phyloP scores from a whole-genome alignment of 2,888 invertebrate genomes.

The Cantharis flavilabris region DNA sequence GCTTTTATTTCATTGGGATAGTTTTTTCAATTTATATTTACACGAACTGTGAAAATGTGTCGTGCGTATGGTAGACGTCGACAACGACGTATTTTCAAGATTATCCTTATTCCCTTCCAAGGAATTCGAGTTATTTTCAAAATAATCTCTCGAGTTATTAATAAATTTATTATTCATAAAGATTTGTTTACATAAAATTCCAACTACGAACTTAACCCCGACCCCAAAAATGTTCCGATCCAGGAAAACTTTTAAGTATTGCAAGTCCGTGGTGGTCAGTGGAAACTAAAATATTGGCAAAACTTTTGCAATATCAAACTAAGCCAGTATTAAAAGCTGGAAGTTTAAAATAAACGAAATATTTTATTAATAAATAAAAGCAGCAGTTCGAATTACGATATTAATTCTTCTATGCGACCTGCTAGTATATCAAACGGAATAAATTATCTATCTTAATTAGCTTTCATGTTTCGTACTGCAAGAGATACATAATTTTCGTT shows the following conservation, averaged over 20 bases:
- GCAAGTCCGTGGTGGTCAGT: not conserved
- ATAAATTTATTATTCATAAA: not conserved
- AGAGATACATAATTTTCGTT: conserved; percentile 16
- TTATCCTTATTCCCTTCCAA: not conserved
- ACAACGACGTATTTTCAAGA: not conserved
- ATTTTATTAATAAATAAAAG: not conserved
- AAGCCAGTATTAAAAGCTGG: not conserved
- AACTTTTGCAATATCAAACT: not conserved
- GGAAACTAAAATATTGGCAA: not conserved
- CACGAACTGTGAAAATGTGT: not conserved
- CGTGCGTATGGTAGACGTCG: not conserved
- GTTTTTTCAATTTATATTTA: conserved; percentile 6
- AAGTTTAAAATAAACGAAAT: not conserved
- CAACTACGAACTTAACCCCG: not conserved
- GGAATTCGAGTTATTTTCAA: not conserved
- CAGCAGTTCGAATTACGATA: not conserved
- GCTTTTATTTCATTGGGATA: conserved; percentile 38
- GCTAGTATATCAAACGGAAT: not conserved
- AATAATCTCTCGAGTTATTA: not conserved
- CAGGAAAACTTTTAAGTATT: not conserved
- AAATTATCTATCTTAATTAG: conserved; percentile 12
- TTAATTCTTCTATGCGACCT: not conserved
- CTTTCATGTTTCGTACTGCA: conserved; percentile 30
- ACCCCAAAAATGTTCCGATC: not conserved
- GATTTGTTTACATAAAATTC: not conserved